These are phyloP conservation scores for Iselma pallidipennis DNA, from an alignment of 2,888 invertebrate genomes.

Conservation along the genomic window DNA sequence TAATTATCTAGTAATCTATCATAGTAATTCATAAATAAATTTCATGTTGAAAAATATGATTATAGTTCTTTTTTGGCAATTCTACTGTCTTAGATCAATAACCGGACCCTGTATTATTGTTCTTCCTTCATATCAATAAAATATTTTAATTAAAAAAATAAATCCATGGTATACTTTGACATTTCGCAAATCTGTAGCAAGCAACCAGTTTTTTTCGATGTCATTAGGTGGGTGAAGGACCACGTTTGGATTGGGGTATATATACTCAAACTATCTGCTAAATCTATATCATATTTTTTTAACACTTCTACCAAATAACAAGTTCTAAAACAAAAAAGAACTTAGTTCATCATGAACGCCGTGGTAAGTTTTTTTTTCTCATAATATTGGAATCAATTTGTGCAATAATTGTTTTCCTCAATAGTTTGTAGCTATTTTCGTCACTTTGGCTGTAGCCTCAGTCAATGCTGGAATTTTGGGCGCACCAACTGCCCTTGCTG, in stretches of 20 bases:
- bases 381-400: too few species aligned
- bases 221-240: conserved; percentile 2
- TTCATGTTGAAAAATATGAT: too few species aligned
- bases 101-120: neutral
- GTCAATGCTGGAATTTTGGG: neutral
- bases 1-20: too few species aligned
- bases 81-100: neutral
- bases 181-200: conserved; percentile 2
- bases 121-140: neutral
- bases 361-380: neutral
- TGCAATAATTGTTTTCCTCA: neutral
- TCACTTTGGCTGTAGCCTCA: conserved; percentile 3
- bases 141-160: neutral
- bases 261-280: neutral
- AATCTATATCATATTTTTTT: neutral
- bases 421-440: neutral
- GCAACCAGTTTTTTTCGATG: conserved; percentile 6
- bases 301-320: neutral
- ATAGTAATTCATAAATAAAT: too few species aligned
- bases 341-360: neutral
- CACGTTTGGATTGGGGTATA: neutral
- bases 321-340: neutral
- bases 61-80: too few species aligned
- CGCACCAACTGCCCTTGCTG: neutral
- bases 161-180: neutral